Conservation (phyloP, 2,888 invertebrate species). For the Dryocosmus kuriphilus region DNA sequence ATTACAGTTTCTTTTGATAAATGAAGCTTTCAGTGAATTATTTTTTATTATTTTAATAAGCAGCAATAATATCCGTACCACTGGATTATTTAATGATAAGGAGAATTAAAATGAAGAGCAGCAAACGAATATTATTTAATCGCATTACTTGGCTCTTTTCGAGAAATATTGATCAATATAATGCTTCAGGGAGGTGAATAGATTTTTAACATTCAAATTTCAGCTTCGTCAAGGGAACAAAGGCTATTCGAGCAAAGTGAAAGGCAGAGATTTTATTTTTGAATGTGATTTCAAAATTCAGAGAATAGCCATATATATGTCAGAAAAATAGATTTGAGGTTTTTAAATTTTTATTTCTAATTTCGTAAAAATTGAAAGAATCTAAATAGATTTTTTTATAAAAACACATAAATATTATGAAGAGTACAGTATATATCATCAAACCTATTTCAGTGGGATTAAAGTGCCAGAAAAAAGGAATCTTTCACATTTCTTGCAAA, state of each 20-base stretch:
- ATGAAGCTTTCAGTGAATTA: background rate
- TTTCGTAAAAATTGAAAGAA: too few relatives aligned
- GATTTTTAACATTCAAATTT: background rate
- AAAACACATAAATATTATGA: background rate
- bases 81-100: background rate
- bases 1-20: background rate
- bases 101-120: background rate
- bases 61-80: background rate
- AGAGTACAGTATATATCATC: background rate
- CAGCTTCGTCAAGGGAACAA: background rate
- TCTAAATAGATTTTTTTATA: too few relatives aligned
- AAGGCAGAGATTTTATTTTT: background rate
- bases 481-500: background rate
- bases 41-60: too few relatives aligned
- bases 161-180: background rate
- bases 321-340: background rate
- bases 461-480: background rate
- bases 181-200: background rate
- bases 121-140: slow-evolving; percentile 4
- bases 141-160: slow-evolving; percentile 1
- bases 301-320: background rate
- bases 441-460: background rate
- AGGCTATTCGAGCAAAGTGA: background rate
- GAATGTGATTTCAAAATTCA: background rate
- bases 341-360: too few relatives aligned